Conservation (phyloP, 2,113 vertebrate genomes). For the Calidris pygmaea region DNA sequence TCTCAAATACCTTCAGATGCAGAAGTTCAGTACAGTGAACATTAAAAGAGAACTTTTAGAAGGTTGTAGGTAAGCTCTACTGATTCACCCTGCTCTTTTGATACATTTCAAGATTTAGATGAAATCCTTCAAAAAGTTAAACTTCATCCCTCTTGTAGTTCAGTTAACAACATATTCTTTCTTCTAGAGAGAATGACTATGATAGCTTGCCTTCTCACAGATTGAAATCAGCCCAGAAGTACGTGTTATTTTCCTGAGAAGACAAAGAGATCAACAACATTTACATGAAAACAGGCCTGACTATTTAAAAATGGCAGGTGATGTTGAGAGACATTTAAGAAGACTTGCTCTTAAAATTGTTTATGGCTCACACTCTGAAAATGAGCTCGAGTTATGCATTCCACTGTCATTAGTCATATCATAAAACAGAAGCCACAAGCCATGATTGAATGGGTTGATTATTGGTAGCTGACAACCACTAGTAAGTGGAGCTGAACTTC, state of each 20-base stretch:
- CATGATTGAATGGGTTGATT: neutral
- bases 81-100: neutral
- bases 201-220: neutral
- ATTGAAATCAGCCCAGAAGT: neutral
- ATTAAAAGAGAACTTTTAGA: neutral
- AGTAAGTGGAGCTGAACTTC: neutral
- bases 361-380: neutral
- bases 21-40: neutral
- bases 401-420: neutral
- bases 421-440: neutral
- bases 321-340: neutral
- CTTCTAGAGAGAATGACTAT: neutral
- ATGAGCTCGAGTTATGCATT: neutral
- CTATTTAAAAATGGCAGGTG: neutral
- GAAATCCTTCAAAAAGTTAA: neutral
- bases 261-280: neutral
- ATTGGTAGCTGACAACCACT: neutral
- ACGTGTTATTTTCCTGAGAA: neutral
- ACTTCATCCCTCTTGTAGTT: neutral
- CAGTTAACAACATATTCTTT: neutral
- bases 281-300: neutral
- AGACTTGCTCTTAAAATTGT: neutral
- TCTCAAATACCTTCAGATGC: conserved; percentile 21
- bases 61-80: neutral
- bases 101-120: neutral